phyloP scores from a whole-genome alignment of 2,113 vertebrate species.

The Cavia porcellus region DNA sequence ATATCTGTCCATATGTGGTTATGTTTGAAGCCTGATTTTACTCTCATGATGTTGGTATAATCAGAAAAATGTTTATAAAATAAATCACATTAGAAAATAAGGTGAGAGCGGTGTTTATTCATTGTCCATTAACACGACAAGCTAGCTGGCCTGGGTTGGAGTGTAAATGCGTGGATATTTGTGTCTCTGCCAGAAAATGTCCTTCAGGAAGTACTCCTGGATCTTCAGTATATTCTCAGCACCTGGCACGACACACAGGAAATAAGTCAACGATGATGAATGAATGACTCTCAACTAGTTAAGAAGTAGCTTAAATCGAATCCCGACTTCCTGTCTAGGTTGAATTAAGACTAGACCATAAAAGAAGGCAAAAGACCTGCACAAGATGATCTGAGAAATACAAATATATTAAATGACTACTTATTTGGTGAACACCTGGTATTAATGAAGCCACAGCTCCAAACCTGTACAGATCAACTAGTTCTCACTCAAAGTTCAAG shows the following conservation, averaged over 20 bases:
- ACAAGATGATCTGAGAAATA: not conserved
- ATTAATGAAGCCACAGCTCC: not conserved
- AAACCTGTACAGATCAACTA: not conserved
- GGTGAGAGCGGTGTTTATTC: not conserved
- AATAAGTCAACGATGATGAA: not conserved
- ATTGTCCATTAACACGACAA: not conserved
- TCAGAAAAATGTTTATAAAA: not conserved
- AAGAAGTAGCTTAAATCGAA: constrained; percentile 52
- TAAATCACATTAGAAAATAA: constrained; percentile 27
- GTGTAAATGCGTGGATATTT: accelerated
- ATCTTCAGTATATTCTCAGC: not conserved
- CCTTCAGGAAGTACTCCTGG: not conserved
- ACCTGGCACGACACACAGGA: not conserved
- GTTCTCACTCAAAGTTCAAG: not conserved
- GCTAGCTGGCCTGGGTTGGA: not conserved
- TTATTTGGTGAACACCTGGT: not conserved
- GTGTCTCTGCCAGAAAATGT: not conserved
- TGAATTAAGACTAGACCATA: not conserved
- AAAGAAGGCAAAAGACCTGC: not conserved
- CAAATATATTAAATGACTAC: not conserved
- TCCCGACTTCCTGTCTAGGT: not conserved
- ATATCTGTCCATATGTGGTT: not conserved
- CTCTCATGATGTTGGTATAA: not conserved
- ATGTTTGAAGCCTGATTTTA: not conserved
- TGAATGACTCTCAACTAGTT: constrained; percentile 12